Conservation (phyloP, 2,888 invertebrate species). For the Cantharis rustica region DNA sequence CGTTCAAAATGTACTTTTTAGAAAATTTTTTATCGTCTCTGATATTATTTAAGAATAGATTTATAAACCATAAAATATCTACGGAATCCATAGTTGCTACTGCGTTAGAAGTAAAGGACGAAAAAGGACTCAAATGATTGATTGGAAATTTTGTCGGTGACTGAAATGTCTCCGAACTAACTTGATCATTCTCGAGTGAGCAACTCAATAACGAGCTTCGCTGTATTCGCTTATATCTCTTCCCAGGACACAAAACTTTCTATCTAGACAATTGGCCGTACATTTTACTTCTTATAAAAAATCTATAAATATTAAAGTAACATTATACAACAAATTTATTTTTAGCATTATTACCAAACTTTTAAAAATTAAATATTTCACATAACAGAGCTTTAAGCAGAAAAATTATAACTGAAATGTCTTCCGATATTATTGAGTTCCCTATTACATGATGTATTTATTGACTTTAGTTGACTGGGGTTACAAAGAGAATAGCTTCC, state of each 20-base stretch:
- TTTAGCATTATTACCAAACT: background rate
- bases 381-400: background rate
- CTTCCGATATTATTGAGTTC: no score
- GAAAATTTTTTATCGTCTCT: background rate
- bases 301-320: background rate
- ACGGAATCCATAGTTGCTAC: background rate
- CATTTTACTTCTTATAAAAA: constrained; percentile 19
- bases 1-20: background rate
- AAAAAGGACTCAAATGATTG: constrained; percentile 19
- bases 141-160: constrained; percentile 21
- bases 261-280: constrained; percentile 18
- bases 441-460: background rate
- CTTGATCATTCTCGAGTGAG: constrained; percentile 30
- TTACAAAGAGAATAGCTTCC: background rate
- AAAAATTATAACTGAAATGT: background rate
- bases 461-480: background rate
- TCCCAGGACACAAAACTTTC: constrained; percentile 27
- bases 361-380: background rate
- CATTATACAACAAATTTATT: background rate
- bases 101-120: background rate
- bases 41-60: background rate
- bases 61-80: background rate
- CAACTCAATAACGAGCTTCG: constrained; percentile 31
- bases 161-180: constrained; percentile 24
- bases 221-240: constrained; percentile 18